Evolutionary conservation across 2,888 invertebrate genomes (phyloP).

Genomic region (Pherbina coryleti): DNA sequence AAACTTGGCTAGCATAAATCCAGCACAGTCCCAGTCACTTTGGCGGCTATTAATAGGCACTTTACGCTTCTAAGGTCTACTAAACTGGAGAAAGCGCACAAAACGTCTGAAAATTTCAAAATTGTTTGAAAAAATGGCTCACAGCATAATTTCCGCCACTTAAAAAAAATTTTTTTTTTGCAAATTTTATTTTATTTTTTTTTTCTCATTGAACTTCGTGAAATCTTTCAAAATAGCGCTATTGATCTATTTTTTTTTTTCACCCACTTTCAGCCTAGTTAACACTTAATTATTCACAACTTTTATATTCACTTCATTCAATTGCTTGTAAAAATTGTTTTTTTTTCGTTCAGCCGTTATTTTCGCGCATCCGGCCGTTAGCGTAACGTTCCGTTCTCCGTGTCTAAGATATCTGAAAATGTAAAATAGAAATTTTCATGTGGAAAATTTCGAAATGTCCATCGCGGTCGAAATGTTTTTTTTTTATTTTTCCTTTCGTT

Average conservation of each 20-base stretch:
- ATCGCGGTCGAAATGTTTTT: constrained; percentile 28
- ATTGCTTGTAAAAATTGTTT: neutral
- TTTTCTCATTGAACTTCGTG: neutral
- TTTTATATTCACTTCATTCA: neutral
- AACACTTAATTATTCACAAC: constrained; percentile 7
- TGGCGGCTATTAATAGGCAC: constrained; percentile 10
- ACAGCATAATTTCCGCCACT: neutral
- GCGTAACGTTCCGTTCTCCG: constrained; percentile 33
- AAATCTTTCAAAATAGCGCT: too few relatives aligned
- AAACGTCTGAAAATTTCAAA: neutral
- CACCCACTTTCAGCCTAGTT: neutral
- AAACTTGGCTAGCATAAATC: constrained; percentile 19
- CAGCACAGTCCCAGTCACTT: constrained; percentile 3
- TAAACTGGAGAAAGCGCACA: constrained; percentile 17
- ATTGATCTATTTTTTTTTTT: neutral
- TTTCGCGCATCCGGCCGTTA: neutral
- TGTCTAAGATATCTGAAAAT: constrained; percentile 15
- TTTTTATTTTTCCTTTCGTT: neutral
- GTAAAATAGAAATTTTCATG: constrained; percentile 27
- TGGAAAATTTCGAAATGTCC: constrained; percentile 37
- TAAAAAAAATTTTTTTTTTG: neutral
- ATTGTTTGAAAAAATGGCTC: neutral
- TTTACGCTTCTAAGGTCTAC: neutral
- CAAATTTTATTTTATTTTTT: neutral
- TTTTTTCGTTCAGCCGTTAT: neutral